Conservation (phyloP, 2,888 invertebrate genomes). For the Cryptosula pallasiana region DNA sequence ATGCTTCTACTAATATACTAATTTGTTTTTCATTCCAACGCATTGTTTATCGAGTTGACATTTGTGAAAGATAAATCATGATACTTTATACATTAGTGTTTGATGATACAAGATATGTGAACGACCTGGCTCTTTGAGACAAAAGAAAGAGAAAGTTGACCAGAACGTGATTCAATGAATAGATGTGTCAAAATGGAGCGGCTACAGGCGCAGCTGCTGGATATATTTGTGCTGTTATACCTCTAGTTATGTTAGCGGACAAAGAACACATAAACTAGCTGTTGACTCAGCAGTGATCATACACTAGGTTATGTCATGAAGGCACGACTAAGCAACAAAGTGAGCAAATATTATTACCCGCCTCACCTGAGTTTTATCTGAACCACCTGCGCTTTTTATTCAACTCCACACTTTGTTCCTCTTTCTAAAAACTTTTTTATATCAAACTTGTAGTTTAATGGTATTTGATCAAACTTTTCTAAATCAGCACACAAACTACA, state of each 20-base stretch:
- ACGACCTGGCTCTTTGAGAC: background rate
- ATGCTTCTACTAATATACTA: too few species aligned
- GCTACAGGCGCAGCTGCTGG: too few species aligned
- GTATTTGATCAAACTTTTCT: too few species aligned
- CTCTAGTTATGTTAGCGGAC: background rate
- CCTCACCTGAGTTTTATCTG: too few species aligned
- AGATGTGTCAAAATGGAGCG: background rate
- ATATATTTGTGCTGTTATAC: background rate
- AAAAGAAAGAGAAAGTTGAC: background rate
- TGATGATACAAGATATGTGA: background rate
- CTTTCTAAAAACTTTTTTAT: too few species aligned
- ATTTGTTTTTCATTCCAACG: background rate
- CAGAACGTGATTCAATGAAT: background rate
- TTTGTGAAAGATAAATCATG: background rate
- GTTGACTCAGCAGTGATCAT: too few species aligned
- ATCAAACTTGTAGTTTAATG: too few species aligned
- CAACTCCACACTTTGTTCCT: too few species aligned
- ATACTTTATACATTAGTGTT: background rate
- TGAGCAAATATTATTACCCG: background rate
- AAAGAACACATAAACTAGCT: background rate
- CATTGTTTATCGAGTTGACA: background rate
- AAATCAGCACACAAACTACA: too few species aligned
- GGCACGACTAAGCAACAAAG: background rate
- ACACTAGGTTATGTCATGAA: background rate
- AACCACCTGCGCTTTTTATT: too few species aligned